A percentile compares a stretch with the other conserved stretches of the same genome.
Evolutionary conservation across 1,140 invertebrate species (phyloP).

Genomic region (Lepidurus arcticus): DNA sequence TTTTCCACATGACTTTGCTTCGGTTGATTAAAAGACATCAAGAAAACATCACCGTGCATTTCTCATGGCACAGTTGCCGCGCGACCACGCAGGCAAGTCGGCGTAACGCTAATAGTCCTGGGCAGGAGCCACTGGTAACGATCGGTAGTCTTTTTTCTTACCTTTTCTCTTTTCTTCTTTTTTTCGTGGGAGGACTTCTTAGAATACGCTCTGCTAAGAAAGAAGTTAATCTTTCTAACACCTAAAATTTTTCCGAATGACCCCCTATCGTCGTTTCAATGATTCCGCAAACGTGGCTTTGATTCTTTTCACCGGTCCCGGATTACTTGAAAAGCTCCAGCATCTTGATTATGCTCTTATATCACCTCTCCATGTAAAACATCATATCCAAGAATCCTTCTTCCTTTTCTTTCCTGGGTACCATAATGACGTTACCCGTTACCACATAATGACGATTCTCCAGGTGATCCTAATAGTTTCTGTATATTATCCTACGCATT

Average conservation of each 20-base stretch:
- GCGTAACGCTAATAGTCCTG: neutral
- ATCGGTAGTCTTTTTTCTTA: neutral
- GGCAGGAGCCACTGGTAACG: neutral
- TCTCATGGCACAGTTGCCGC: neutral
- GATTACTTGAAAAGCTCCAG: neutral
- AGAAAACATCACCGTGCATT: neutral
- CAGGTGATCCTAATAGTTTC: conserved; percentile 5
- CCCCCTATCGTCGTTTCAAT: neutral
- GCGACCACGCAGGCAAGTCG: neutral
- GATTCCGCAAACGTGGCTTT: neutral
- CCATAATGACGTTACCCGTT: neutral
- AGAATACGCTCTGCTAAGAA: too few relatives aligned
- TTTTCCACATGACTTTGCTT: neutral
- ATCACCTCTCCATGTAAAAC: neutral
- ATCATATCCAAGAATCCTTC: neutral
- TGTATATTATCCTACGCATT: neutral
- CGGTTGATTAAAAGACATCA: neutral
- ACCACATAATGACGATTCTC: neutral
- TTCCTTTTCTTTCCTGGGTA: neutral
- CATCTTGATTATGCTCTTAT: neutral
- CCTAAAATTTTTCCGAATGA: neutral
- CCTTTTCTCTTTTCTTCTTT: too few relatives aligned
- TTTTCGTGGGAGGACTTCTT: too few relatives aligned
- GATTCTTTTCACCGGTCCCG: neutral
- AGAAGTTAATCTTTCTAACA: too few relatives aligned